Percentiles rank a stretch among this genome's conserved stretches.
phyloP scores from a whole-genome alignment of 2,113 vertebrate genomes.

The Sceloporus undulatus region DNA sequence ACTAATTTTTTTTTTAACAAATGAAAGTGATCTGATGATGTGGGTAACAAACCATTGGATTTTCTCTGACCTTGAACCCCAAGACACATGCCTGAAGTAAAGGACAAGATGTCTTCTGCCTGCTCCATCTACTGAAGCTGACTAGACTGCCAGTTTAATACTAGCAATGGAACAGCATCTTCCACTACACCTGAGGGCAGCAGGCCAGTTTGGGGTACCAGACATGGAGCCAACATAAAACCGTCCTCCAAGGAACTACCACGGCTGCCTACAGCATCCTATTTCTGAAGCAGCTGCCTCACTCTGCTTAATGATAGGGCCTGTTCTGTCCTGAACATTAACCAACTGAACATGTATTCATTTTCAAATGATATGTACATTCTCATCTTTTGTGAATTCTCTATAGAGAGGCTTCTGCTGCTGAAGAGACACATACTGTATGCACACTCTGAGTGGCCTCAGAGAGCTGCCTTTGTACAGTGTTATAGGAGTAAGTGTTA shows the following conservation, averaged over 20 bases:
- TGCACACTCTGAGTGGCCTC: not conserved
- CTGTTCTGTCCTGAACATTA: not conserved
- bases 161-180: not conserved
- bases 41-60: too few species aligned
- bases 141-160: not conserved
- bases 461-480: not conserved
- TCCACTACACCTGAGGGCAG: not conserved
- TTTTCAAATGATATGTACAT: constrained; percentile 2
- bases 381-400: not conserved
- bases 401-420: not conserved
- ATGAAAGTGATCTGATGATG: not conserved
- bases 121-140: not conserved
- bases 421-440: not conserved
- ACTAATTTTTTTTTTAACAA: not conserved
- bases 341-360: not conserved
- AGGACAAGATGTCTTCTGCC: not conserved
- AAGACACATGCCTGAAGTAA: not conserved
- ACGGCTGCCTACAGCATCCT: too few species aligned
- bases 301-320: not conserved
- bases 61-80: not conserved
- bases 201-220: not conserved
- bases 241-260: not conserved
- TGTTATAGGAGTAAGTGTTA: not conserved
- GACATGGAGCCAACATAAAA: not conserved
- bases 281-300: not conserved